Base-by-base conservation (phyloP, 2,888 invertebrate genomes). In the Emesis furor region DNA sequence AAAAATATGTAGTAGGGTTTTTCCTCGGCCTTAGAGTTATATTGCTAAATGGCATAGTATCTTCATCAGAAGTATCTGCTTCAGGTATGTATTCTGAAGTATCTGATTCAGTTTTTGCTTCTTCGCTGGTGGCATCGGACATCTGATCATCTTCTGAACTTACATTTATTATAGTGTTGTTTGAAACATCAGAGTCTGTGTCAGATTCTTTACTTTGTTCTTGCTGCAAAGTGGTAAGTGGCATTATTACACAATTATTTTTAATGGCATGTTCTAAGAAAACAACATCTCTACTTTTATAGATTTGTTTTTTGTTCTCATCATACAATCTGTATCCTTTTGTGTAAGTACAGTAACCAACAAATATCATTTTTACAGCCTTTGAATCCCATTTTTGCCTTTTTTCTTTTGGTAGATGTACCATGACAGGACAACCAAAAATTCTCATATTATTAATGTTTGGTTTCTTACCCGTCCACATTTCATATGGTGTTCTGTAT, bases 341-440 rank as follows among this genome's bases (percentile, higher is more conserved):
- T 24, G 73, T 77, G 71, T 79, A 90, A 82, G 75, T 93, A 30
- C 65, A 65, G 30, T 65, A 93, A 32, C 93, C 94, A 39, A 93
- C 85, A 71, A 93, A 90, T 32, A 90, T 86, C 24, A 87, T 79
- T 69, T 86, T 82, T 46, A 81, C 78, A 46, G 90, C 86, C 92
- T 69, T 88, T 79, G 35, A 85, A 84, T 62, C 93, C 94, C 90
- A 94, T 94, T 59, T 91, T 84, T 74, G 74, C 17, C 62, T 62
- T 10, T 62, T 62, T 62, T 62, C 62, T 30, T 62, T 62, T 17
- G 62, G 62, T 17, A 62, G 10, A 30, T 62, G 62, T 62, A 62
- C 30, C 62, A 62, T 59, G n/a, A n/a, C 59, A 30, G 17, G 17
- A 30, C 62, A 62, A 17, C 62, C 62, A 62, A 62, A 62, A 24